phyloP scores from a whole-genome alignment of 2,888 invertebrate genomes.

The Anoplius nigerrimus region DNA sequence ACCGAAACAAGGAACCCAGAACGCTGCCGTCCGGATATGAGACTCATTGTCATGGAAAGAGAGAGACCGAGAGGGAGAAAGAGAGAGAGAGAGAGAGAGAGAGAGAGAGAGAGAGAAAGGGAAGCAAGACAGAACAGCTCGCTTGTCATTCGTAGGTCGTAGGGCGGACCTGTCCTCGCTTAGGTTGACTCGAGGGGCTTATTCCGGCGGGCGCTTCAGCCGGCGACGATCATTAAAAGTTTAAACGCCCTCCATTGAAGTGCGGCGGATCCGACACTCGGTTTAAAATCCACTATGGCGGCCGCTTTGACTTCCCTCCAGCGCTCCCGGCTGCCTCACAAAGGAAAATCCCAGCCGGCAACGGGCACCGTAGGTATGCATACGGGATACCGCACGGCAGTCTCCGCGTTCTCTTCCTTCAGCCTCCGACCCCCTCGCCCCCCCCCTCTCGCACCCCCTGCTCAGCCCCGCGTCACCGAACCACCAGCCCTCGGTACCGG shows the following conservation, averaged over 20 bases:
- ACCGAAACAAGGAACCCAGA: too few relatives aligned
- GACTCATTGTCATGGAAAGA: too few relatives aligned
- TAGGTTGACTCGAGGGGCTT: conserved; percentile 56
- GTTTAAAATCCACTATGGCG: conserved; percentile 62
- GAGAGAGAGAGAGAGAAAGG: neutral
- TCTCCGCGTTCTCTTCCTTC: neutral
- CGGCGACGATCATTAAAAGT: conserved; percentile 71
- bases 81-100: neutral
- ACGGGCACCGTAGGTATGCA: conserved; percentile 9
- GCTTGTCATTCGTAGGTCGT: too few relatives aligned
- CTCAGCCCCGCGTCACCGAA: neutral
- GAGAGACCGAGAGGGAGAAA: neutral
- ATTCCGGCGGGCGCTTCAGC: conserved; percentile 62
- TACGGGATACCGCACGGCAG: neutral
- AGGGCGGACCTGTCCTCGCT: neutral
- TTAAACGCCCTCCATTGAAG: conserved; percentile 69
- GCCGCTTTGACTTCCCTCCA: conserved; percentile 41
- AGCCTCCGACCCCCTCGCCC: conserved; percentile 6
- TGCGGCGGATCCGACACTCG: conserved; percentile 63
- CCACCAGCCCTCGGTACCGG: neutral
- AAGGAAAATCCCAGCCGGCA: conserved; percentile 41
- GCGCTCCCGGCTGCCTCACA: conserved; percentile 25
- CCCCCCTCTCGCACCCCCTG: neutral
- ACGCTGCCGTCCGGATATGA: too few relatives aligned
- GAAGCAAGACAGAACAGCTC: neutral